A percentile compares a stretch with the other conserved stretches of the same genome.
Evolutionary conservation across 2,888 invertebrate species (phyloP).

Genomic region (Gari tellinella): DNA sequence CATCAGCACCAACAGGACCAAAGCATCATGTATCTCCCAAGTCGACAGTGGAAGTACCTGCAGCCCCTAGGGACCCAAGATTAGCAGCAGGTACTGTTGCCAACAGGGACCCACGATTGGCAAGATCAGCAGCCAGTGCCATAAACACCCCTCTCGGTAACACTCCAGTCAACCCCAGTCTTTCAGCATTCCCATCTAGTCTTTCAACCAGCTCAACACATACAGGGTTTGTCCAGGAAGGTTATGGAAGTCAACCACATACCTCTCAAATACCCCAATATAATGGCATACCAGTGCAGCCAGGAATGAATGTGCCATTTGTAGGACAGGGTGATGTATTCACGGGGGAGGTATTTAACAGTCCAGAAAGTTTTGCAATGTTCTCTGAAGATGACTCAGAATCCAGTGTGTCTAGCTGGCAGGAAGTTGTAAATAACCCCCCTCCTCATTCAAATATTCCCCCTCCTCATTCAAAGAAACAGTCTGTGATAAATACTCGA

Average conservation of each 20-base stretch:
- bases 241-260: no score
- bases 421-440: constrained; percentile 1
- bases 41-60: no score
- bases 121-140: no score
- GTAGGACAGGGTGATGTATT: constrained; percentile 14
- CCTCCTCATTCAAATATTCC: neutral
- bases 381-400: constrained; percentile 54
- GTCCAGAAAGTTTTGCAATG: constrained; percentile 31
- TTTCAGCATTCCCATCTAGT: neutral
- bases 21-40: no score
- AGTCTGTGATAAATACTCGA: constrained; percentile 14
- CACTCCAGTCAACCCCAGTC: neutral
- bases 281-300: constrained; percentile 4
- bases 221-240: no score
- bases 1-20: no score
- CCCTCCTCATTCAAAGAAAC: neutral
- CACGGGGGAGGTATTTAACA: constrained; percentile 44
- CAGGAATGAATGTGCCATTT: neutral
- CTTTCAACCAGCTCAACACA: no score
- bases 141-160: no score
- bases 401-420: constrained; percentile 41
- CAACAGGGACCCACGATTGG: no score
- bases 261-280: neutral
- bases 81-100: no score
- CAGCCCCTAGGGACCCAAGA: no score